Evolutionary conservation across 2,797 vertebrate species (phyloP).

Genomic region (Hylomyscus alleni): DNA sequence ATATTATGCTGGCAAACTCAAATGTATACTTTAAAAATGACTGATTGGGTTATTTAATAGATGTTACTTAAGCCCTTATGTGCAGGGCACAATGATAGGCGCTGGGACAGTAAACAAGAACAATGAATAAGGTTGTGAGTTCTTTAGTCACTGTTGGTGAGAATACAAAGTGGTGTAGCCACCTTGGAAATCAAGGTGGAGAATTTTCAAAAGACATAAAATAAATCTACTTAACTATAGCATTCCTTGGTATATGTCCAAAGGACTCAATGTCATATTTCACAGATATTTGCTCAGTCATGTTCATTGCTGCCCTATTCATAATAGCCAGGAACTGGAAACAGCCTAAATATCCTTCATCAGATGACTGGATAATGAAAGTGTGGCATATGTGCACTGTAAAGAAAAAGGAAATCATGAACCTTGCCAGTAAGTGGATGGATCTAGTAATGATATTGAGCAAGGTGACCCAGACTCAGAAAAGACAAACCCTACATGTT

Average conservation of each 20-base stretch:
- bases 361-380: background rate
- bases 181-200: too few relatives aligned
- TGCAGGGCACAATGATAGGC: background rate
- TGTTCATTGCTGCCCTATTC: background rate
- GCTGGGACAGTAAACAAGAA: background rate
- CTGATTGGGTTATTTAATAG: conserved; percentile 15
- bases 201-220: background rate
- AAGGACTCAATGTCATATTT: background rate
- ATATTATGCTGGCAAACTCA: background rate
- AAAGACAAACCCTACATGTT: background rate
- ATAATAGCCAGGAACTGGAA: too few relatives aligned
- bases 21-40: background rate
- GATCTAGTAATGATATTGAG: background rate
- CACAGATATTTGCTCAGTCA: background rate
- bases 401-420: too few relatives aligned
- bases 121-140: background rate
- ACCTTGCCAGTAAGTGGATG: background rate
- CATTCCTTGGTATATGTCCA: background rate
- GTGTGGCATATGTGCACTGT: background rate
- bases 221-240: background rate
- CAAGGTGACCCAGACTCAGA: background rate
- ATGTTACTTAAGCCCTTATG: background rate
- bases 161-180: too few relatives aligned
- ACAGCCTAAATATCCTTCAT: background rate
- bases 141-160: background rate